Conservation (phyloP, 2,797 vertebrate genomes). For the Hemibagrus guttatus region DNA sequence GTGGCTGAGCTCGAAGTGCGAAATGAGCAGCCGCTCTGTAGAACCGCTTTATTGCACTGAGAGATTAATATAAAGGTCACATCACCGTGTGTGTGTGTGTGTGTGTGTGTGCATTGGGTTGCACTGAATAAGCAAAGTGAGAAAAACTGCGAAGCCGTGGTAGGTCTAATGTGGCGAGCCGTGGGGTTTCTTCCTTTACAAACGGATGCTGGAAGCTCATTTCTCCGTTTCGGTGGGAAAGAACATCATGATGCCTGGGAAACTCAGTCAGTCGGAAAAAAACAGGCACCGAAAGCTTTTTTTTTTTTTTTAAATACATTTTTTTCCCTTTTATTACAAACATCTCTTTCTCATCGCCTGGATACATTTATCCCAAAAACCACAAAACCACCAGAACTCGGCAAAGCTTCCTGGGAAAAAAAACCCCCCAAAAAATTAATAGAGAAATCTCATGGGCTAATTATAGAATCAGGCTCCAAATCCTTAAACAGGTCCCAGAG, state of each 20-base stretch:
- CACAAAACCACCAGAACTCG: conserved; percentile 47
- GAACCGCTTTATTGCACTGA: conserved; percentile 12
- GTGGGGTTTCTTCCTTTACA: not conserved
- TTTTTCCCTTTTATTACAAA: conserved; percentile 8
- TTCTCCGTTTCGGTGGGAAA: conserved; percentile 20
- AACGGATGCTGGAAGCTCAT: not conserved
- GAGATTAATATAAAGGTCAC: conserved; percentile 37
- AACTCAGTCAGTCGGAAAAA: not conserved
- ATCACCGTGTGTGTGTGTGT: conserved; percentile 23
- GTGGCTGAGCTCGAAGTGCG: not conserved
- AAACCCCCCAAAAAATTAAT: conserved; percentile 46
- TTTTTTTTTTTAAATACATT: not conserved
- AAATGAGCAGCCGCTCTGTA: conserved; percentile 23
- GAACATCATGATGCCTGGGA: not conserved
- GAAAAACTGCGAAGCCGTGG: not conserved
- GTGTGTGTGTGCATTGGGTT: not conserved
- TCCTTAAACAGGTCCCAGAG: conserved; percentile 65
- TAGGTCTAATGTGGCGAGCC: conserved; percentile 13
- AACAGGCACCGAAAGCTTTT: no score
- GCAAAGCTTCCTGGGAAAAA: conserved; percentile 48
- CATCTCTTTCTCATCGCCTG: not conserved
- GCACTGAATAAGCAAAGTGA: conserved; percentile 24
- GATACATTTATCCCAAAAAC: not conserved
- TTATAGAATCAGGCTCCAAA: conserved; percentile 63
- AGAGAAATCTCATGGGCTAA: conserved; percentile 57